Percentiles rank a stretch among this genome's conserved stretches.
phyloP scores from a whole-genome alignment of 2,797 vertebrate species.

The Hozukius guyotensis region DNA sequence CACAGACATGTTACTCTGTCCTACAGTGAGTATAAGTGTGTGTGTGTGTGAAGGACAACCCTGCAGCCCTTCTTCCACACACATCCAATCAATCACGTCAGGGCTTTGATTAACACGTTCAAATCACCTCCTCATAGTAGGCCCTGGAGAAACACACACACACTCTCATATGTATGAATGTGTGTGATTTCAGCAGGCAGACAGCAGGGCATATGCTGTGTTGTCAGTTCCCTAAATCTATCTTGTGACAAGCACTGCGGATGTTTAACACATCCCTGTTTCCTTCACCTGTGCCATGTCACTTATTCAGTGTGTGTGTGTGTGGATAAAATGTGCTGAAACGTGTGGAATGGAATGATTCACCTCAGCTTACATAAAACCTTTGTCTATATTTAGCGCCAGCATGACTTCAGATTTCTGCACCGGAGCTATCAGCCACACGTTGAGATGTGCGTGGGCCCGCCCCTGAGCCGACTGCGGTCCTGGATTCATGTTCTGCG shows the following conservation, averaged over 20 bases:
- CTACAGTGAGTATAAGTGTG: neutral
- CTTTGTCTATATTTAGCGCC: conserved; percentile 85
- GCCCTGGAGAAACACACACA: conserved; percentile 22
- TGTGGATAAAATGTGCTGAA: conserved; percentile 66
- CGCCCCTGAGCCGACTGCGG: conserved; percentile 66
- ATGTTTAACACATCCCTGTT: conserved; percentile 33
- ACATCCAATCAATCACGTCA: conserved; percentile 40
- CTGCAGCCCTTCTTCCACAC: conserved; percentile 3
- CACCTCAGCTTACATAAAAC: conserved; percentile 87
- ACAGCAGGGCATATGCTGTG: conserved; percentile 11
- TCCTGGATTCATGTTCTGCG: conserved; percentile 64
- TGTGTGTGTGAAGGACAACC: conserved; percentile 16
- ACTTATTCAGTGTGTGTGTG: conserved; percentile 30
- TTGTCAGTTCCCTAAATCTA: conserved; percentile 14
- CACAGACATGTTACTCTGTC: neutral
- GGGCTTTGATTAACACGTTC: conserved; percentile 46
- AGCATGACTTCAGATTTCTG: conserved; percentile 85
- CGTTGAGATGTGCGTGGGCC: conserved; percentile 83
- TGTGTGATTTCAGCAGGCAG: conserved; percentile 14
- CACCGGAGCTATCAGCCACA: conserved; percentile 82
- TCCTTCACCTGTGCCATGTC: conserved; percentile 60
- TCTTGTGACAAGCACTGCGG: neutral
- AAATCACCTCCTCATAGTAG: conserved; percentile 37
- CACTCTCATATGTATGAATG: neutral
- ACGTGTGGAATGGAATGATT: conserved; percentile 82